Evolutionary conservation across 2,888 invertebrate species (phyloP), one percentile per base, ranked within the genome.

Genomic region (Lochmaea crataegi): DNA sequence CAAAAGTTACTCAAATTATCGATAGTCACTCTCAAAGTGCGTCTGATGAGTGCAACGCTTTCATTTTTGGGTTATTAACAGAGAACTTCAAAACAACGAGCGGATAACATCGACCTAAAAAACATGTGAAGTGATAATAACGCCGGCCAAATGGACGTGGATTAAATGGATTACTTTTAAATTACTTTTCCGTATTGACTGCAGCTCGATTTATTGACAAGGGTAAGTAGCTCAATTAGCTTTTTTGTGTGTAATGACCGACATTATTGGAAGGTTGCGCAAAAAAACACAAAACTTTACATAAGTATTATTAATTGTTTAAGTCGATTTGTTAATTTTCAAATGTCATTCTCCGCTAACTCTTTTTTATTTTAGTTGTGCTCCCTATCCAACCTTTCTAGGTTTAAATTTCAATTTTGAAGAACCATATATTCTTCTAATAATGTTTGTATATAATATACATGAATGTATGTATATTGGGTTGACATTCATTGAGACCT

Each of bases 41-140:
- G 45, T 58, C 45, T 60, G 22, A 60, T 53, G 16, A 16, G 12
- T 63, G 65, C 26, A 38, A 32, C 16, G 18, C 32, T 53, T 53
- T 65, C 60, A 41, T 18, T 56, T 65, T 56, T 56, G 26, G 16
- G 22, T 32, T 65, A 16, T 51, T 14, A 26, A 56, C 38, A 65
- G 65, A 53, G 16, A 51, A 57, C 32, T 14, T 65, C 68, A 65
- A 63, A 45, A 71, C 69, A 73, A 70, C 68, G 74, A 74, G 68
- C 51, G 60, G 53, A 67, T 41, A 41, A 71, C 68, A 74, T 68
- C 74, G 68, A 74, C 68, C 5, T 53, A 32, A 71, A 65, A 70
- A 70, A 70, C 42, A 70, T 70, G 70, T 70, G 70, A 70, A 70
- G 64, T 70, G 64, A 63, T 69, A 56, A 12, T 32, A 56, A 18